Percentiles rank a stretch among this genome's conserved stretches.
These are phyloP conservation scores for Acanthosepion pharaonis DNA, from an alignment of 2,888 invertebrate genomes.

Conservation along the genomic window DNA sequence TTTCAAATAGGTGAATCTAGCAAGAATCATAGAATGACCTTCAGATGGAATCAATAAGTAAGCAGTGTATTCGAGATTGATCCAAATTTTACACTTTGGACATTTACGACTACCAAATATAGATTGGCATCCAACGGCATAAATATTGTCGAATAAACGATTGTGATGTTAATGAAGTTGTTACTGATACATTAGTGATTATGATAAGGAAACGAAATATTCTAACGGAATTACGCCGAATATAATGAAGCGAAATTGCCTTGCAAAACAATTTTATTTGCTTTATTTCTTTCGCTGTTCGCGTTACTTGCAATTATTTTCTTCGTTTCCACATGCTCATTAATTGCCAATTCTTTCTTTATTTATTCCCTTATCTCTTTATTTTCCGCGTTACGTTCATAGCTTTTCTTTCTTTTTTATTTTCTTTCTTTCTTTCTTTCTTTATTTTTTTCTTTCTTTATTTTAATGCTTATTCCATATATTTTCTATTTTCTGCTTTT, in stretches of 20 bases:
- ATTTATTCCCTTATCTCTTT: background rate
- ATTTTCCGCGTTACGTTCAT: background rate
- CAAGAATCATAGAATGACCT: no score
- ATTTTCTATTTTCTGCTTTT: no score
- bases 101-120: background rate
- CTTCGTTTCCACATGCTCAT: background rate
- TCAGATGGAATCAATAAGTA: no score
- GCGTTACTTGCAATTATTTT: background rate
- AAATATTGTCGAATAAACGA: background rate
- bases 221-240: background rate
- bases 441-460: background rate
- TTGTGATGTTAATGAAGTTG: background rate
- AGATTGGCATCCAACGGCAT: background rate
- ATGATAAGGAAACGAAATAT: background rate
- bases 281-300: background rate
- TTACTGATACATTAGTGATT: background rate
- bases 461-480: no score
- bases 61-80: no score
- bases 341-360: background rate
- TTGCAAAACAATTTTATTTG: background rate
- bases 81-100: no score
- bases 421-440: background rate
- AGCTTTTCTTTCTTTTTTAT: background rate
- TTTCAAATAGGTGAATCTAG: no score
- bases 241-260: background rate